Conservation (phyloP, 2,888 invertebrate species). For the Acholoe squamosa region DNA sequence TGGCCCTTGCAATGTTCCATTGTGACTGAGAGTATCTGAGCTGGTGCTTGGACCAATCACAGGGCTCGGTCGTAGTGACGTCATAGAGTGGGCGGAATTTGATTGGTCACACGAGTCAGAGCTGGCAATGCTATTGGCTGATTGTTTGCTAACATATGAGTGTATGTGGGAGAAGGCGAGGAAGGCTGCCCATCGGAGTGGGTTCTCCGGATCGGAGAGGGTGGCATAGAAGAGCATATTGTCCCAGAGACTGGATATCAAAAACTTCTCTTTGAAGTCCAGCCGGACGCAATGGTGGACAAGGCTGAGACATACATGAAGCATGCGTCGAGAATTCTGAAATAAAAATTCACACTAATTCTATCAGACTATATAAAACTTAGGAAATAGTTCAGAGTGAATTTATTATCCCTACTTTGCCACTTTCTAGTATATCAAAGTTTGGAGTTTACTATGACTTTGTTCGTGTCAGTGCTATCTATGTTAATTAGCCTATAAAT, state of each 20-base stretch:
- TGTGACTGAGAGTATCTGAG: background rate
- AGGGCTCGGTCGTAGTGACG: constrained; percentile 25
- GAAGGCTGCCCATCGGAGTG: constrained; percentile 62
- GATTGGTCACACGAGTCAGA: constrained; percentile 1
- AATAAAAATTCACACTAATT: too few species aligned
- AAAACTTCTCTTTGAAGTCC: constrained; percentile 60
- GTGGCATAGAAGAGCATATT: constrained; percentile 58
- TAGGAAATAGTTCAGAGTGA: too few species aligned
- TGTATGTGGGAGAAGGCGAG: constrained; percentile 63
- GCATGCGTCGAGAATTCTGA: constrained; percentile 57
- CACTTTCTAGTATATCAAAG: too few species aligned
- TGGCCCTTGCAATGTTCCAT: background rate
- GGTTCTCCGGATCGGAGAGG: constrained; percentile 47
- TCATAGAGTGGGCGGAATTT: background rate
- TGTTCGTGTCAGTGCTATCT: too few species aligned
- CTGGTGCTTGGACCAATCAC: constrained; percentile 50
- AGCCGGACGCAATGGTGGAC: constrained; percentile 62
- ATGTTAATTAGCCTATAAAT: too few species aligned
- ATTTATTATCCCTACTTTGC: too few species aligned
- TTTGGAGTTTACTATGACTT: too few species aligned
- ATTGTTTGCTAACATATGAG: constrained; percentile 28
- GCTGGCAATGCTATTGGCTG: background rate
- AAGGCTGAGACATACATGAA: constrained; percentile 60
- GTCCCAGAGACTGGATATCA: constrained; percentile 59
- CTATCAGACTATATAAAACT: too few species aligned